Conservation (phyloP, 1,140 invertebrate genomes). For the Zaprionus davidi region DNA sequence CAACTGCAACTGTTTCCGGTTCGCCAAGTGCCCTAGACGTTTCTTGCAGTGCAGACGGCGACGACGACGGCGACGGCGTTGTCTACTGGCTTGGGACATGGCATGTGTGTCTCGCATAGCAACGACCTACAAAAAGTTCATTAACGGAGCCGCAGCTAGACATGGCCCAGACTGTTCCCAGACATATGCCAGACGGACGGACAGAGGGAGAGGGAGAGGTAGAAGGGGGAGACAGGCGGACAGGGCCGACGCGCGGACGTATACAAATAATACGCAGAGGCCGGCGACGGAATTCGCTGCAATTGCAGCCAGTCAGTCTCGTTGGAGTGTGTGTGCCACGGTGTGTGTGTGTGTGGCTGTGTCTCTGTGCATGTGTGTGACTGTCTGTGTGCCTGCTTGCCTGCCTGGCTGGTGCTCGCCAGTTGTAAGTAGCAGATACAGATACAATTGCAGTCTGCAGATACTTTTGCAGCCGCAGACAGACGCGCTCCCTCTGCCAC, state of each 20-base stretch:
- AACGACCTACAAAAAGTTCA: slow-evolving; percentile 85
- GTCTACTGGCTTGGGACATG: slow-evolving; percentile 33
- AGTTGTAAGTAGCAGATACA: slow-evolving; percentile 55
- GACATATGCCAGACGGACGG: slow-evolving; percentile 72
- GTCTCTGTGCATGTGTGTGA: slow-evolving; percentile 9
- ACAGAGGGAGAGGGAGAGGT: slow-evolving; percentile 28
- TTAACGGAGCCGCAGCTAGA: slow-evolving; percentile 80
- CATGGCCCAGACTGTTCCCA: slow-evolving; percentile 83
- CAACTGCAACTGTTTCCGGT: background rate
- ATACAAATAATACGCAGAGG: slow-evolving; percentile 50
- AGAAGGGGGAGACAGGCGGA: slow-evolving; percentile 40
- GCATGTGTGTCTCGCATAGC: slow-evolving; percentile 65
- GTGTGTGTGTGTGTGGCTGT: slow-evolving; percentile 23
- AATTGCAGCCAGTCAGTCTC: slow-evolving; percentile 54
- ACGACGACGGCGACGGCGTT: slow-evolving; percentile 2
- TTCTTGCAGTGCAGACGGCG: background rate
- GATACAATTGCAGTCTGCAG: background rate
- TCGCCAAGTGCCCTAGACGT: background rate
- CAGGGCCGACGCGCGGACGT: slow-evolving; percentile 45
- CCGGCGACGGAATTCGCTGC: slow-evolving; percentile 61
- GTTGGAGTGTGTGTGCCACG: background rate
- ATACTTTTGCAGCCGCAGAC: background rate
- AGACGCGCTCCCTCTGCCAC: background rate
- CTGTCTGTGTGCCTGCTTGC: slow-evolving; percentile 18
- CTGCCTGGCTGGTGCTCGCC: slow-evolving; percentile 25